Percentiles rank a stretch among this genome's conserved stretches.
phyloP scores from a whole-genome alignment of 2,797 vertebrate genomes.

The Takifugu ocellatus region DNA sequence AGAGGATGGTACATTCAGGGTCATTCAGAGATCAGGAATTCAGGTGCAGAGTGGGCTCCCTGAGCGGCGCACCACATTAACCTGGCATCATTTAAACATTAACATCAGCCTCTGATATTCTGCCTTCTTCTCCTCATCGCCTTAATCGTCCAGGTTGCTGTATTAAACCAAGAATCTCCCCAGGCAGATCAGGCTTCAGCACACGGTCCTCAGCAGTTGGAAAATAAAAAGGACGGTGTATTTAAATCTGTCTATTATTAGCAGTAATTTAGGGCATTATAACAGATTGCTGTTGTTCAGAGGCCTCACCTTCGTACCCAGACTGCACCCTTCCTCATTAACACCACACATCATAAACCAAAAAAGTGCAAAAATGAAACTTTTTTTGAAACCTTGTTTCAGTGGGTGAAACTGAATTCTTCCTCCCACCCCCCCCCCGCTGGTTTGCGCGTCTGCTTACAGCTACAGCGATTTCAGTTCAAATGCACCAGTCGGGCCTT shows the following conservation, averaged over 20 bases:
- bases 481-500: too few species aligned
- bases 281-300: constrained; percentile 24
- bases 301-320: constrained; percentile 16
- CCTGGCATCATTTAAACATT: constrained; percentile 45
- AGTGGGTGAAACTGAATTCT: too few species aligned
- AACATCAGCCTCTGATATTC: constrained; percentile 34
- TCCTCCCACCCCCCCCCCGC: too few species aligned
- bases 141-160: constrained; percentile 46
- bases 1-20: constrained; percentile 4
- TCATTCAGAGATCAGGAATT: constrained; percentile 24
- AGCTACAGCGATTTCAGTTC: too few species aligned
- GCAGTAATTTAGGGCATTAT: constrained; percentile 36
- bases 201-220: constrained; percentile 32
- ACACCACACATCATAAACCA: neutral
- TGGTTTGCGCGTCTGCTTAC: too few species aligned
- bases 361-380: neutral
- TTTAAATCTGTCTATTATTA: constrained; percentile 33
- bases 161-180: constrained; percentile 50
- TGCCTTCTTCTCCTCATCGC: constrained; percentile 31
- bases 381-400: too few species aligned
- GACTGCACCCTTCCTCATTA: constrained; percentile 2
- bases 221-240: constrained; percentile 25
- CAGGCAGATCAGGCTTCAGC: constrained; percentile 25
- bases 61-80: constrained; percentile 45
- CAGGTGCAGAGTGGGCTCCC: constrained; percentile 13